A percentile compares a stretch with the other conserved stretches of the same genome.
These are phyloP conservation scores for Hydrolagus affinis DNA, from an alignment of 2,113 vertebrate species.

Conservation along the genomic window DNA sequence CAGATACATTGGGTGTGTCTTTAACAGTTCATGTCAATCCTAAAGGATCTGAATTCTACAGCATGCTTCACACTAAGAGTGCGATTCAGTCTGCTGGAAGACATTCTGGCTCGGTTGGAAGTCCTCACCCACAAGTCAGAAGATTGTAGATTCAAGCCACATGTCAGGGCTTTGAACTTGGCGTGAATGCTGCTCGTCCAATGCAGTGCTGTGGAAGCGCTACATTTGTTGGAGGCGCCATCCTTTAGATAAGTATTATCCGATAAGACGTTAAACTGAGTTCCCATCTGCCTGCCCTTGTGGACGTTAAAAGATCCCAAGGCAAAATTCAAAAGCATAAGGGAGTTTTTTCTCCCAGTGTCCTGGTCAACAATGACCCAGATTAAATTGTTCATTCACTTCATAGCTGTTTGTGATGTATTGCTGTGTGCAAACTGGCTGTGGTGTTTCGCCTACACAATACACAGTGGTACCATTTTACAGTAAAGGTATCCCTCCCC, in stretches of 20 bases:
- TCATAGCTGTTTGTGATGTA: background rate
- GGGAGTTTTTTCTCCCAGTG: background rate
- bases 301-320: too few species aligned
- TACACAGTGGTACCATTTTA: background rate
- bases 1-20: too few species aligned
- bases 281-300: background rate
- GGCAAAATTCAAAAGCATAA: background rate
- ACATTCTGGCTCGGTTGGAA: too few species aligned
- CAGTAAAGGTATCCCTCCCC: background rate
- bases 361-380: background rate
- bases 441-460: background rate
- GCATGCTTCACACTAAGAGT: too few species aligned
- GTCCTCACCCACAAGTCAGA: too few species aligned
- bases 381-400: background rate
- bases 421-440: background rate
- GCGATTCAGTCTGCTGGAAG: too few species aligned
- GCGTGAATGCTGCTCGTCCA: too few species aligned
- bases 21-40: too few species aligned
- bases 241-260: background rate
- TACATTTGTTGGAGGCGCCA: background rate
- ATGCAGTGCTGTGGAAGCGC: too few species aligned
- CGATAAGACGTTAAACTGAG: background rate
- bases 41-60: too few species aligned
- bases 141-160: too few species aligned
- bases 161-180: too few species aligned